Conservation (phyloP, 2,113 vertebrate genomes). For the Cygnus atratus region DNA sequence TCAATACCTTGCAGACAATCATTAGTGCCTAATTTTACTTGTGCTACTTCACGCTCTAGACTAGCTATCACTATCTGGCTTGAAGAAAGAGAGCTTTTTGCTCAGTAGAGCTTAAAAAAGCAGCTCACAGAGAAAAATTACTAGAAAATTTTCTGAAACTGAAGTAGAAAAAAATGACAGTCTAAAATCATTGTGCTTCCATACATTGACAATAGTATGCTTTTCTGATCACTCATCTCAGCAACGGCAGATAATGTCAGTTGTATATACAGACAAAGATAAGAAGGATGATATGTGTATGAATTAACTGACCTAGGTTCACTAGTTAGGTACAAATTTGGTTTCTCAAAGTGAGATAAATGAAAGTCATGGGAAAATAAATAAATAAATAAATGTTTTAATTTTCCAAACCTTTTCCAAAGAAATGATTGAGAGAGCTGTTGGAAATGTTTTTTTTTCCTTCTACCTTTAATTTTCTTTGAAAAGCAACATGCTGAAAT, state of each 20-base stretch:
- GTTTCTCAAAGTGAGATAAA: background rate
- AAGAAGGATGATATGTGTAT: background rate
- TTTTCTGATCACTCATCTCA: background rate
- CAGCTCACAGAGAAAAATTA: background rate
- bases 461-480: background rate
- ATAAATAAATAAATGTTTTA: background rate
- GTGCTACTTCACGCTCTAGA: background rate
- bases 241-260: background rate
- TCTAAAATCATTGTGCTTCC: background rate
- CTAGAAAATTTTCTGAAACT: background rate
- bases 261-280: background rate
- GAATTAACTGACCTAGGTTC: background rate
- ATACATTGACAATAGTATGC: background rate
- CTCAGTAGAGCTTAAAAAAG: background rate
- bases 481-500: background rate
- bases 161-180: background rate
- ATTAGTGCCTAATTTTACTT: background rate
- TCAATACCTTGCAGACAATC: background rate
- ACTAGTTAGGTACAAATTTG: background rate
- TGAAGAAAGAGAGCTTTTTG: background rate
- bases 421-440: background rate
- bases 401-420: background rate
- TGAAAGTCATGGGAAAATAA: background rate
- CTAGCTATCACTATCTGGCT: background rate
- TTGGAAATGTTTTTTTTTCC: background rate